phyloP scores from a whole-genome alignment of 1,140 invertebrate genomes.

The Drosophila sucinea region DNA sequence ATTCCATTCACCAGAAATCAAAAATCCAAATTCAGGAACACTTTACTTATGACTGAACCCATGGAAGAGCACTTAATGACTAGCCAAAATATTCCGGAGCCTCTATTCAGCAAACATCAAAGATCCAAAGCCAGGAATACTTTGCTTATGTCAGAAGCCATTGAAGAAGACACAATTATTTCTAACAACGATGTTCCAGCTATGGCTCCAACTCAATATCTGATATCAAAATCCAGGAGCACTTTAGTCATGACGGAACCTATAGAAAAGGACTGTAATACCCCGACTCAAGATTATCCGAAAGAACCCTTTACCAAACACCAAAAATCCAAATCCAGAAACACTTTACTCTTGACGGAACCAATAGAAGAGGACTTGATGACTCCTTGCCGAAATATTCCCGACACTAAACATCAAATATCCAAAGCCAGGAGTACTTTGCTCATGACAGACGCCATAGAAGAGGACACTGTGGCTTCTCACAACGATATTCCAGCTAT shows the following conservation, averaged over 20 bases:
- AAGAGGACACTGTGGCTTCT: neutral
- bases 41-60: neutral
- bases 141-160: too few species aligned
- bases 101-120: too few species aligned
- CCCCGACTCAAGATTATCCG: too few species aligned
- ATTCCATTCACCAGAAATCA: neutral
- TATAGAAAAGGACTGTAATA: neutral
- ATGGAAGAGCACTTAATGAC: too few species aligned
- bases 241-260: conserved; percentile 1
- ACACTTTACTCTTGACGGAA: conserved; percentile 15
- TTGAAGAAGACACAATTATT: too few species aligned
- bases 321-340: neutral
- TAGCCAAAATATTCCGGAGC: too few species aligned
- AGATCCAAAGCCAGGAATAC: too few species aligned
- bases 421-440: conserved; percentile 2
- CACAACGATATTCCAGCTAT: neutral
- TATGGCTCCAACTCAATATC: too few species aligned
- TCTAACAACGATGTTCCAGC: too few species aligned
- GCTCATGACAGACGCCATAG: neutral
- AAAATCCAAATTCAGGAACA: neutral
- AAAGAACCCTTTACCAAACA: too few species aligned
- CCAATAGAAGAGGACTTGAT: conserved; percentile 1
- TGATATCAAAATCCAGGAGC: conserved; percentile 2
- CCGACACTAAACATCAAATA: neutral
- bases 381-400: too few species aligned